These are phyloP conservation scores for Halictus rubicundus DNA, from an alignment of 1,140 invertebrate genomes.

Conservation along the genomic window DNA sequence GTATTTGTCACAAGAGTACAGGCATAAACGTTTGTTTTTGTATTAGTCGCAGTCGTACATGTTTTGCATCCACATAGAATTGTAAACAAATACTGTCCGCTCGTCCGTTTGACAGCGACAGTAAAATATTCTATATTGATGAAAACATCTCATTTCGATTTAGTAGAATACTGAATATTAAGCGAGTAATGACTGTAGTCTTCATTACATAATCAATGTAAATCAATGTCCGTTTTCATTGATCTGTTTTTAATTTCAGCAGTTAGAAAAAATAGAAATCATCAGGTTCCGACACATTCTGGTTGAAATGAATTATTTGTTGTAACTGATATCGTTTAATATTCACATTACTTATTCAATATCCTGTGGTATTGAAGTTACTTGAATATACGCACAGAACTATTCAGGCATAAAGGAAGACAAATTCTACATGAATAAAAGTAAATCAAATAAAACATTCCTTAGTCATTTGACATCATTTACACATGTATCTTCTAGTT, in stretches of 20 bases:
- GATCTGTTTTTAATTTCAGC: not conserved
- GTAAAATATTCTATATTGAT: constrained; percentile 20
- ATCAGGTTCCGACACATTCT: not conserved
- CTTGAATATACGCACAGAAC: constrained; percentile 16
- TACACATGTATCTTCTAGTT: constrained; percentile 15
- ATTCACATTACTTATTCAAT: constrained; percentile 47
- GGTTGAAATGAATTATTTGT: not conserved
- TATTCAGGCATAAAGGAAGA: constrained; percentile 38
- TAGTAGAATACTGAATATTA: constrained; percentile 46
- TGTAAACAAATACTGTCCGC: constrained; percentile 30
- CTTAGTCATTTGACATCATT: constrained; percentile 17
- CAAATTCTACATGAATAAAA: constrained; percentile 39
- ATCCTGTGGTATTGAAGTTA: constrained; percentile 32
- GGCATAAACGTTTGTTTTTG: constrained; percentile 6
- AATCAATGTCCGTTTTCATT: not conserved
- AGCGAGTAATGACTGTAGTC: constrained; percentile 30
- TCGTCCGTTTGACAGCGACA: not conserved
- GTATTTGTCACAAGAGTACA: not conserved
- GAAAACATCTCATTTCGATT: constrained; percentile 4
- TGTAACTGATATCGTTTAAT: not conserved
- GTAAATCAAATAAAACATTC: constrained; percentile 23
- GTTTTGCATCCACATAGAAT: constrained; percentile 32
- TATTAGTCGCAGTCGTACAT: constrained; percentile 26
- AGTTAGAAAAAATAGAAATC: constrained; percentile 10
- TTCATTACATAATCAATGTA: constrained; percentile 1